A percentile compares a stretch with the other conserved stretches of the same genome.
These are phyloP conservation scores for Blastobasis lacticolella DNA, from an alignment of 2,888 invertebrate species.

Conservation along the genomic window DNA sequence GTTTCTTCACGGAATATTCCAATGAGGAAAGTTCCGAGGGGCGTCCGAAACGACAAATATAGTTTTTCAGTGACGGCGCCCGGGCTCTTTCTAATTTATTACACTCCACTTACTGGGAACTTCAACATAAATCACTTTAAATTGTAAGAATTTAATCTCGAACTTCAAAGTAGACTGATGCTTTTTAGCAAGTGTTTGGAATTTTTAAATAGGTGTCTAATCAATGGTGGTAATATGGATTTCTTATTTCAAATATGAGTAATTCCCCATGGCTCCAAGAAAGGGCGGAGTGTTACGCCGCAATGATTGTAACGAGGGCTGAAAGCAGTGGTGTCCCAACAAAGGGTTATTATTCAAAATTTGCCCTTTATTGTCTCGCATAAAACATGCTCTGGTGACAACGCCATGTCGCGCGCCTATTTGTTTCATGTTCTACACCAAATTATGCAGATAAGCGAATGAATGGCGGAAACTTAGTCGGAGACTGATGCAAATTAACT, in stretches of 20 bases:
- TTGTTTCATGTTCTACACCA: constrained; percentile 61
- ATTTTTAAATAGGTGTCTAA: too few relatives aligned
- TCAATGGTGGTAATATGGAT: too few relatives aligned
- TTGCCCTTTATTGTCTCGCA: constrained; percentile 60
- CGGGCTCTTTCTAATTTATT: constrained; percentile 50
- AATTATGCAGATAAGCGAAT: constrained; percentile 69
- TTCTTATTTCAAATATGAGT: constrained; percentile 9
- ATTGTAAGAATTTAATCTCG: constrained; percentile 21
- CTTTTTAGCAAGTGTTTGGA: neutral
- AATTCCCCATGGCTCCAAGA: neutral
- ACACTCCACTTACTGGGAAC: constrained; percentile 30
- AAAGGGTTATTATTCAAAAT: constrained; percentile 63
- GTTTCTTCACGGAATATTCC: constrained; percentile 62
- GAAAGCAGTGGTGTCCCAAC: constrained; percentile 42
- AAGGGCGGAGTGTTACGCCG: constrained; percentile 25
- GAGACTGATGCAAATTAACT: constrained; percentile 66
- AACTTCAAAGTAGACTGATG: neutral
- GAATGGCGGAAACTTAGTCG: constrained; percentile 62
- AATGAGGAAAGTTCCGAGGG: constrained; percentile 57
- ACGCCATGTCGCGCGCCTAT: constrained; percentile 54
- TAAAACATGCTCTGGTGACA: constrained; percentile 62
- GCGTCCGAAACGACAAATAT: constrained; percentile 51
- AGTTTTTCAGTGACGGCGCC: constrained; percentile 60
- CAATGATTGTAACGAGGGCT: constrained; percentile 46
- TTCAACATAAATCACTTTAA: constrained; percentile 43